Conservation (phyloP, 2,113 vertebrate species). For the Suncus etruscus region DNA sequence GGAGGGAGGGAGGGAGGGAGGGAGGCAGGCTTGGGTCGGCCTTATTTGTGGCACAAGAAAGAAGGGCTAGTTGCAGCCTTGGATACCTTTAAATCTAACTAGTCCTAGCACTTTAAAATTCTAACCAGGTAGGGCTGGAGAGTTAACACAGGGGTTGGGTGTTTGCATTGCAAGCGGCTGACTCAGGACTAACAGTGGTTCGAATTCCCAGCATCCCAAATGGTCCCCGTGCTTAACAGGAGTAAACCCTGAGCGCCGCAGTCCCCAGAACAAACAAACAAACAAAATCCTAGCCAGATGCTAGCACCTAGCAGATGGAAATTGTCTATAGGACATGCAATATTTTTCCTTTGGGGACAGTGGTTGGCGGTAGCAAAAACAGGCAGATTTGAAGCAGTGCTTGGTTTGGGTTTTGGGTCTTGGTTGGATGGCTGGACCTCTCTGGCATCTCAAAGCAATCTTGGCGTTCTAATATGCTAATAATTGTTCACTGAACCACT, state of each 20-base stretch:
- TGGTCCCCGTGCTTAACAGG: no score
- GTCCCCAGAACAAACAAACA: no score
- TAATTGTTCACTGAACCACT: slow-evolving; percentile 52
- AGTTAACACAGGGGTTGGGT: no score
- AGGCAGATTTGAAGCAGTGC: neutral
- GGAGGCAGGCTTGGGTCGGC: neutral
- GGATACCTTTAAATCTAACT: slow-evolving; percentile 54
- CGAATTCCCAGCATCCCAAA: no score
- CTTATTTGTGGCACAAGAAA: neutral
- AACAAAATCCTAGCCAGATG: no score
- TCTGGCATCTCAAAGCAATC: slow-evolving; percentile 44
- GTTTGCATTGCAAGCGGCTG: no score
- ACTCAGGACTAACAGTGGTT: no score
- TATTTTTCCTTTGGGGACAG: neutral
- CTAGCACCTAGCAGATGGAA: neutral
- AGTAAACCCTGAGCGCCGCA: no score
- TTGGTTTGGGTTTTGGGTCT: slow-evolving; percentile 13
- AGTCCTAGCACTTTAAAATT: neutral
- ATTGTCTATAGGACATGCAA: neutral
- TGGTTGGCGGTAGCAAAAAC: no score
- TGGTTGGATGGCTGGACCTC: neutral
- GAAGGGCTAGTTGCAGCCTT: neutral
- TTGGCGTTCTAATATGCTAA: slow-evolving; percentile 61
- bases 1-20: no score
- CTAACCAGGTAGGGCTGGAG: no score